Evolutionary conservation across 37 sponge, comb jelly and placozoan genomes (phyloP).

Genomic region (Hormiphora californensis): DNA sequence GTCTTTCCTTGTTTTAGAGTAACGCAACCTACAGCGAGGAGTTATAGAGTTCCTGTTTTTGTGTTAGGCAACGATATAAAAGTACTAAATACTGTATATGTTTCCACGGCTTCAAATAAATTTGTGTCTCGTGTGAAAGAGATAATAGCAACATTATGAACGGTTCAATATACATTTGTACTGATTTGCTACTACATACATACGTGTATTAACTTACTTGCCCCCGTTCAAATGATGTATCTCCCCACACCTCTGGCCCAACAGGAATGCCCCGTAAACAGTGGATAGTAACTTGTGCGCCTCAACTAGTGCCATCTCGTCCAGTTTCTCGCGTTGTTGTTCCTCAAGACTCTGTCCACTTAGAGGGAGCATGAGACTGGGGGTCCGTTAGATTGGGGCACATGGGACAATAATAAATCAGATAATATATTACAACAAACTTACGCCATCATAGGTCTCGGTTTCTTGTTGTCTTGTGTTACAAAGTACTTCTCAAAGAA

Average conservation of each 20-base stretch:
- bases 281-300: constrained; percentile 48
- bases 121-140: too few species aligned
- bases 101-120: too few species aligned
- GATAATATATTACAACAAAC: background rate
- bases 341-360: constrained; percentile 36
- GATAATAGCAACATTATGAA: too few species aligned
- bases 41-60: too few species aligned
- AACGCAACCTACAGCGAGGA: background rate
- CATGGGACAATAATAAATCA: background rate
- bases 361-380: constrained; percentile 25
- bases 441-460: constrained; percentile 52
- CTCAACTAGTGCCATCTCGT: background rate
- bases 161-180: too few species aligned
- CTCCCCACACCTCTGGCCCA: background rate
- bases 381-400: background rate
- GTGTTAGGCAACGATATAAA: too few species aligned
- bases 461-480: constrained; percentile 22
- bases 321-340: background rate
- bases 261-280: constrained; percentile 1
- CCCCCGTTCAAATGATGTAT: constrained; percentile 31
- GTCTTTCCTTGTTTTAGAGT: constrained; percentile 45
- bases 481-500: constrained; percentile 28
- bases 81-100: too few species aligned
- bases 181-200: too few species aligned
- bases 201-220: constrained; percentile 5